phyloP scores from a whole-genome alignment of 2,113 vertebrate genomes.

The Tychaedon coryphoeus region DNA sequence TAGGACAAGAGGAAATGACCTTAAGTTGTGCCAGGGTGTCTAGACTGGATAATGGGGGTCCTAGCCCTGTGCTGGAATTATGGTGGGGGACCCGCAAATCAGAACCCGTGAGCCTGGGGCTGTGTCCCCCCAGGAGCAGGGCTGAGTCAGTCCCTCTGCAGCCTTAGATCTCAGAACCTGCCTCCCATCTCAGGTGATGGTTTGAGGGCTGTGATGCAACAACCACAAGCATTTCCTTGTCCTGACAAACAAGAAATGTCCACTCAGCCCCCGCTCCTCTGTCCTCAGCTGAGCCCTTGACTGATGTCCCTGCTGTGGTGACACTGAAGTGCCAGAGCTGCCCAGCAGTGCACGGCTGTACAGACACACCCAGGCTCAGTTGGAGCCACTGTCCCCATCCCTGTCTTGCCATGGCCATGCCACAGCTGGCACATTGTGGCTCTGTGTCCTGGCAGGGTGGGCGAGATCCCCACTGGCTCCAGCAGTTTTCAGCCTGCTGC shows the following conservation, averaged over 20 bases:
- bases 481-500: not conserved
- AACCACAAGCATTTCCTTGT: not conserved
- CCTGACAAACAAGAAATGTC: not conserved
- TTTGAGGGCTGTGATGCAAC: not conserved
- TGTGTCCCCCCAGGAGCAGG: fast-evolving
- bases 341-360: fast-evolving
- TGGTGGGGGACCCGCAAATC: not conserved
- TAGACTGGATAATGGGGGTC: not conserved
- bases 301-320: not conserved
- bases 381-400: not conserved
- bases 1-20: not conserved
- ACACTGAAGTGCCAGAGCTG: not conserved
- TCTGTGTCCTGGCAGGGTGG: fast-evolving
- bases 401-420: not conserved
- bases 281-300: not conserved
- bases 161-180: not conserved
- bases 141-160: not conserved
- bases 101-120: not conserved
- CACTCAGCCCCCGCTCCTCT: not conserved
- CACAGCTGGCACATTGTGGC: fast-evolving
- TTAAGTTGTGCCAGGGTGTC: not conserved
- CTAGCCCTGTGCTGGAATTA: not conserved
- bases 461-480: fast-evolving
- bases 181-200: not conserved
- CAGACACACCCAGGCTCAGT: fast-evolving